Conservation (phyloP, 2,888 invertebrate species). For the Eurytoma adleriae region DNA sequence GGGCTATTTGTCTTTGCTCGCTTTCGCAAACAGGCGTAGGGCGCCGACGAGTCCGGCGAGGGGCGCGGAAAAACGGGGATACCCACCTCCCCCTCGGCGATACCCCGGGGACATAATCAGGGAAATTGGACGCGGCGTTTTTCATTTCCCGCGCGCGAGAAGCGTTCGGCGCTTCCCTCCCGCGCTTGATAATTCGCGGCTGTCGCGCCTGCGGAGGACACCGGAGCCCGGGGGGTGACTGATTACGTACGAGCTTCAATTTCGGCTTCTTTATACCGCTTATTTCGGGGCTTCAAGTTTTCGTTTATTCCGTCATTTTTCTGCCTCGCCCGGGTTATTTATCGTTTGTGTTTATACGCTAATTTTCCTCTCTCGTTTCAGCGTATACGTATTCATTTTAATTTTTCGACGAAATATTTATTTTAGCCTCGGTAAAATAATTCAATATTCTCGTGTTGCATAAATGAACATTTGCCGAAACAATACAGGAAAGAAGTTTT, state of each 20-base stretch:
- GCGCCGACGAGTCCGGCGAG: slow-evolving; percentile 45
- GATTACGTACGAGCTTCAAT: slow-evolving; percentile 51
- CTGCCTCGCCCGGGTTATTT: no score
- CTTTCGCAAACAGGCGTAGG: slow-evolving; percentile 27
- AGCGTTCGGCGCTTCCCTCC: slow-evolving; percentile 23
- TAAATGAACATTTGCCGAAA: no score
- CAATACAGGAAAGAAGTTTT: no score
- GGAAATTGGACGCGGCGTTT: slow-evolving; percentile 74
- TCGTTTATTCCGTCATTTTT: slow-evolving; percentile 20
- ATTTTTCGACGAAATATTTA: no score
- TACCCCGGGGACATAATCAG: slow-evolving; percentile 73
- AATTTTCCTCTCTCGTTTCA: not conserved
- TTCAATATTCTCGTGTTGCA: no score
- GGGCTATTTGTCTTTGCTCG: slow-evolving; percentile 70
- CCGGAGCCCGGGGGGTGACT: slow-evolving; percentile 40
- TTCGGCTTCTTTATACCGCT: slow-evolving; percentile 47
- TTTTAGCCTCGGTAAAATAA: no score
- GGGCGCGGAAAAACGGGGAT: slow-evolving; percentile 38
- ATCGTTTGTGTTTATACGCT: no score
- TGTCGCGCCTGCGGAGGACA: not conserved
- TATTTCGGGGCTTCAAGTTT: slow-evolving; percentile 33
- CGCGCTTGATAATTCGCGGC: slow-evolving; percentile 41
- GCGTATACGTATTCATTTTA: slow-evolving; percentile 9
- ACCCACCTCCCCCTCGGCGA: not conserved
- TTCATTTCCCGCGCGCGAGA: slow-evolving; percentile 61